Conservation (phyloP, 2,797 vertebrate genomes). For the Eleutherodactylus coqui region DNA sequence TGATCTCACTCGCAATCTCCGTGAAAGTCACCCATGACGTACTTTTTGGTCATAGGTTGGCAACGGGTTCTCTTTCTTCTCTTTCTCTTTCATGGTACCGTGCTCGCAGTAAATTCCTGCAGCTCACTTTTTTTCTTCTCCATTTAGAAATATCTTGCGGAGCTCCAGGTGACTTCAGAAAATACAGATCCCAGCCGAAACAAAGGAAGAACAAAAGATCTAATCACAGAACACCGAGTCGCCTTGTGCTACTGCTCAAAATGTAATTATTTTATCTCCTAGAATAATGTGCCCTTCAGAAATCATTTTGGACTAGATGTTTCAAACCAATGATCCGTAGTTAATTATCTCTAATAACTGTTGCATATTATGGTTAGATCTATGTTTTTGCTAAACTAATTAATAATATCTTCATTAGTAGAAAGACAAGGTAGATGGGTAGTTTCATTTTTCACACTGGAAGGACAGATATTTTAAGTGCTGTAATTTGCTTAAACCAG, state of each 20-base stretch:
- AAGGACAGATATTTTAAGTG: slow-evolving; percentile 85
- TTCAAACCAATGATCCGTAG: slow-evolving; percentile 87
- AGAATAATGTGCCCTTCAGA: slow-evolving; percentile 87
- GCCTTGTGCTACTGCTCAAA: slow-evolving; percentile 83
- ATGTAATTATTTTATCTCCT: slow-evolving; percentile 87
- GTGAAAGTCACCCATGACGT: no score
- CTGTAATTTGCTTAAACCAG: slow-evolving; percentile 85
- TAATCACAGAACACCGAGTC: slow-evolving; percentile 72
- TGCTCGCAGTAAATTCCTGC: not conserved
- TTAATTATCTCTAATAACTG: slow-evolving; percentile 89
- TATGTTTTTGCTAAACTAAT: slow-evolving; percentile 89
- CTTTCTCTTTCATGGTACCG: not conserved
- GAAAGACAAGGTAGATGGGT: slow-evolving; percentile 85
- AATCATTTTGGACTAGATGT: slow-evolving; percentile 87
- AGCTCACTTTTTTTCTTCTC: not conserved
- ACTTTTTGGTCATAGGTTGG: no score
- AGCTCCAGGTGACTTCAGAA: slow-evolving; percentile 32
- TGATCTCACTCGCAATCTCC: no score
- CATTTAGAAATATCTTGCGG: not conserved
- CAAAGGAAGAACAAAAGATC: slow-evolving; percentile 75
- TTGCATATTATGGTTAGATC: slow-evolving; percentile 87
- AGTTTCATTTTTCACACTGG: slow-evolving; percentile 86
- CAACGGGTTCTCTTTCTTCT: no score
- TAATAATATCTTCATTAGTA: slow-evolving; percentile 88
- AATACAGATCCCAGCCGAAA: slow-evolving; percentile 12